Base-by-base conservation (phyloP, 1,140 invertebrate species). In the Drosophila elegans region DNA sequence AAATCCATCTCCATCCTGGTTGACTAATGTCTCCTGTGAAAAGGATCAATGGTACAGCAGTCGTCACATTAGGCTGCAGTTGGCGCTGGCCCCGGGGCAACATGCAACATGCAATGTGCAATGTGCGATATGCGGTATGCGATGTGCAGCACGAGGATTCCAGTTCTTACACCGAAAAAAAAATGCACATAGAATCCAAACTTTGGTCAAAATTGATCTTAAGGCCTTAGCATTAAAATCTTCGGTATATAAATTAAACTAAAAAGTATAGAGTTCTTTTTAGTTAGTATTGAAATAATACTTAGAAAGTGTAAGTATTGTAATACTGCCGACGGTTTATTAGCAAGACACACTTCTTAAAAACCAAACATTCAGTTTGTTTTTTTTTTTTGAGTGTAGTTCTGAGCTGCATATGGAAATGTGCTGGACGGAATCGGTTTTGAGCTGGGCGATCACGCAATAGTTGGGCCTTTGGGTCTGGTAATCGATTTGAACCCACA, bases 401-500 rank as follows among this genome's bases (percentile, higher is more conserved):
- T 5, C 29, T n/a, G 25, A 46, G 32, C 39, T 29, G 45, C 51
- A 56, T 49, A 63, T 45, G 49, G 39, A 63, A 39, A 66, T 54
- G 34, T 32, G 52, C 39, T 49, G 21, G 52, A 5, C 29, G 6
- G 54, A 42, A 60, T 54, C 41, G 32, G 42, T 9, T 59, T 9
- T 59, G 59, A 29, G 51, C 36, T 11, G 53, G 25, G 46, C 13
- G 57, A 67, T 72, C 82, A 85, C 82, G 82, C 82, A 86, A 84
- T 61, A 60, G 45, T 45, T 11, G 42, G 74, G 48, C 46, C 53
- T 53, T 44, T 64, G 63, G 63, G 11, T 13, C 67, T 36, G 68
- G 64, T 86, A 88, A 86, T 86, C 82, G 82, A 86, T 86, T 86
- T 86, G 71, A 88, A 82, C 83, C 79, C 74, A 79, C 64, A 86